Percentiles rank a stretch among this genome's conserved stretches.
These are phyloP conservation scores for Psettodes erumei DNA, from an alignment of 2,113 vertebrate species.

Conservation along the genomic window DNA sequence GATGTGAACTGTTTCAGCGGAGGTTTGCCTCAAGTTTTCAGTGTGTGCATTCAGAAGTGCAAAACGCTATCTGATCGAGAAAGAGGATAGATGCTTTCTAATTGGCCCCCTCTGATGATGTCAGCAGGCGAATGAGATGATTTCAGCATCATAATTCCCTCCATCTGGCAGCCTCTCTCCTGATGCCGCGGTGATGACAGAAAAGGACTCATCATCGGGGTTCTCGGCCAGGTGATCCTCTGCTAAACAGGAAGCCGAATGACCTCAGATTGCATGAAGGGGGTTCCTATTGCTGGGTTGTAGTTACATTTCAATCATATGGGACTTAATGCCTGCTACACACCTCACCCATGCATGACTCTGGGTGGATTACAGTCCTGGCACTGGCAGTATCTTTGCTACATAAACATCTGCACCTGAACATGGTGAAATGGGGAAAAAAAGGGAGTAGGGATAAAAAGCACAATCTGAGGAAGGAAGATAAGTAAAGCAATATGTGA, in stretches of 20 bases:
- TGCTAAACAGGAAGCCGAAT: constrained; percentile 39
- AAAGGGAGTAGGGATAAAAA: constrained; percentile 7
- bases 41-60: background rate
- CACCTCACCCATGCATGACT: constrained; percentile 27
- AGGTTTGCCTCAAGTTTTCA: background rate
- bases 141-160: constrained; percentile 58
- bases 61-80: constrained; percentile 23
- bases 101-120: constrained; percentile 45
- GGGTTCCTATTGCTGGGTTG: constrained; percentile 17
- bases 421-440: background rate
- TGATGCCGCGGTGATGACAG: constrained; percentile 53
- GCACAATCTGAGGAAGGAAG: background rate
- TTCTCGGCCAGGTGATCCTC: constrained; percentile 32
- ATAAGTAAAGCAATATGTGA: background rate
- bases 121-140: constrained; percentile 57
- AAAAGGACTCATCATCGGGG: constrained; percentile 36
- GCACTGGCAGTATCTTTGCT: constrained; percentile 8
- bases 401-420: constrained; percentile 23
- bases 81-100: constrained; percentile 42
- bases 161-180: constrained; percentile 45
- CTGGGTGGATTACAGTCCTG: constrained; percentile 32
- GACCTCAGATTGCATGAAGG: constrained; percentile 63
- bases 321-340: background rate
- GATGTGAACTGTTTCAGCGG: constrained; percentile 21
- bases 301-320: constrained; percentile 15